Evolutionary conservation across 2,797 vertebrate species (phyloP).

Genomic region (Typhlichthys subterraneus): DNA sequence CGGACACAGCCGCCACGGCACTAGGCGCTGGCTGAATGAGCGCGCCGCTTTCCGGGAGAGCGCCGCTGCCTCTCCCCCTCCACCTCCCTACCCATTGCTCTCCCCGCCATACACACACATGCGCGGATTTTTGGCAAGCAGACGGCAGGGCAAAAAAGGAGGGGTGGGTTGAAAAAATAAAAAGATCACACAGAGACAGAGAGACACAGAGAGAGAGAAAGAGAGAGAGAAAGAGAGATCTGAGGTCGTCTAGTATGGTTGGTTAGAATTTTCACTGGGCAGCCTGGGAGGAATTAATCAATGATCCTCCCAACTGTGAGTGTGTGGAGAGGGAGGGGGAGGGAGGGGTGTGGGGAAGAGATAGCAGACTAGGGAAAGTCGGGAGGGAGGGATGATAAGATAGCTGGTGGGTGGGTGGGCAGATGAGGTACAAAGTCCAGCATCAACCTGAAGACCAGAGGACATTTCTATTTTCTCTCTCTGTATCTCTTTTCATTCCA

Average conservation of each 20-base stretch:
- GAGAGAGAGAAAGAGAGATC: conserved; percentile 17
- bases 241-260: conserved; percentile 30
- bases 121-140: conserved; percentile 9
- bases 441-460: too few species aligned
- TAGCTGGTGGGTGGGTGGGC: too few species aligned
- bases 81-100: neutral
- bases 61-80: conserved; percentile 6
- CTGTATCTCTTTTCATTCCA: too few species aligned
- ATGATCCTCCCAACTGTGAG: conserved; percentile 30
- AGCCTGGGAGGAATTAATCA: conserved; percentile 56
- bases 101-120: neutral
- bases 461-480: too few species aligned
- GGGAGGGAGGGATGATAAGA: too few species aligned
- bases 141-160: conserved; percentile 10
- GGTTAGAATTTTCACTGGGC: conserved; percentile 52
- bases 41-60: conserved; percentile 29
- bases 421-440: too few species aligned
- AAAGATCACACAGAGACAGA: conserved; percentile 2
- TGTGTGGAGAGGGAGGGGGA: neutral
- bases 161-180: conserved; percentile 6
- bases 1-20: conserved; percentile 45
- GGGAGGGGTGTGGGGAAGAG: conserved; percentile 8
- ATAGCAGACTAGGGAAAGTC: conserved; percentile 6
- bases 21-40: conserved; percentile 55
- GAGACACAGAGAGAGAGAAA: neutral